These are phyloP conservation scores for Neria commutata DNA, from an alignment of 2,888 invertebrate genomes.

Conservation along the genomic window DNA sequence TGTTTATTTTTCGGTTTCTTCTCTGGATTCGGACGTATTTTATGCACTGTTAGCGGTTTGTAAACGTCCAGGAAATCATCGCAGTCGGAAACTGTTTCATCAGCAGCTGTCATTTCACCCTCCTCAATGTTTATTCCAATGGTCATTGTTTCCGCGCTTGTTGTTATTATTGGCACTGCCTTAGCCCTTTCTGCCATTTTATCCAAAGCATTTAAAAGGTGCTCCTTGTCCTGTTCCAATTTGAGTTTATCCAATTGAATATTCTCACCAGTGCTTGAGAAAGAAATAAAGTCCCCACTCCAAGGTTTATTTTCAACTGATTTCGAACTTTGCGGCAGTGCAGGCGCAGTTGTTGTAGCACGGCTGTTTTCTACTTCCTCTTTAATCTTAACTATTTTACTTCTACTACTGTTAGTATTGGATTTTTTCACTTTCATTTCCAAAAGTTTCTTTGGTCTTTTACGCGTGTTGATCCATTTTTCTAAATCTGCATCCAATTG, in stretches of 20 bases:
- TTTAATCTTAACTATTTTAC: neutral
- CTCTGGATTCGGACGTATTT: constrained; percentile 46
- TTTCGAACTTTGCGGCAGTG: neutral
- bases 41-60: constrained; percentile 41
- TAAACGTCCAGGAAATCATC: constrained; percentile 47
- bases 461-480: constrained; percentile 39
- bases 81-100: constrained; percentile 21
- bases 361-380: neutral
- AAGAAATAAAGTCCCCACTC: constrained; percentile 47
- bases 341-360: neutral
- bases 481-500: constrained; percentile 30
- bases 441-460: neutral
- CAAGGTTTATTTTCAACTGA: constrained; percentile 22
- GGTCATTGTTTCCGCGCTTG: neutral
- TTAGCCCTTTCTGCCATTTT: constrained; percentile 33
- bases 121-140: constrained; percentile 11
- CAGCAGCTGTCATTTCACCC: constrained; percentile 14
- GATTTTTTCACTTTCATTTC: constrained; percentile 1
- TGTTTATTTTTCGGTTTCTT: constrained; percentile 43
- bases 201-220: constrained; percentile 30
- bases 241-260: constrained; percentile 20
- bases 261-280: constrained; percentile 18
- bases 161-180: constrained; percentile 4
- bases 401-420: neutral
- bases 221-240: constrained; percentile 23